Evolutionary conservation across 2,797 vertebrate genomes (phyloP), one percentile per base, ranked within the genome.

Genomic region (Eospalax fontanierii): DNA sequence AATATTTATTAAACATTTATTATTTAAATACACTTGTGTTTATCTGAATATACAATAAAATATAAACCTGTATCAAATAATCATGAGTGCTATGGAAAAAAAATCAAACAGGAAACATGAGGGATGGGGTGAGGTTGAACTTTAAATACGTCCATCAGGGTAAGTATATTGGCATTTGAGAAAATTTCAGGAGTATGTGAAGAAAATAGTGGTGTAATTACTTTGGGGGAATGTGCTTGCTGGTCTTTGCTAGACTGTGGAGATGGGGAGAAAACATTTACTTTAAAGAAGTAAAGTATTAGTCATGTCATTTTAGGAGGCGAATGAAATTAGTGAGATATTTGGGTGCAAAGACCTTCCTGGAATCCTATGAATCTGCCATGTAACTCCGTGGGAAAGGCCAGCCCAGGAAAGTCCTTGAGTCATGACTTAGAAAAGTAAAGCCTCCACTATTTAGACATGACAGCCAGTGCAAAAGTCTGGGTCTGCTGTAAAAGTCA

Each of bases 231-330:
- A 65, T 87, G n/a, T 38, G 11, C 15, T 73, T 12, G 83, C n/a
- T 84, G 74, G 43, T 73, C 54, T 90, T 65, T 90, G 54, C 7
- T 57, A 10, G 50, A 87, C 43, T 7, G n/a, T 1, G 38, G 11
- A 61, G 43, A 46, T 46, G 30, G 66, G 54, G 83, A 79, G 40
- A 43, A 91, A 18, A 50, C 21, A 22, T 30, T 76, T 24, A 65
- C 76, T 35, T n/a, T 4, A 74, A 59, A 73, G 68, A 94, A 87
- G 81, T 40, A 50, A 81, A 90, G 61, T 88, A 50, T 63, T 95
- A 93, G 84, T 30, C 81, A 61, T 16, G 21, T 22, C 26, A 78
- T 95, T 95, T 95, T 63, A 73, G 61, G 43, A 71, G 79, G 66
- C 59, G 68, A 75, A 76, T 40, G 90, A 83, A 43, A 70, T 80